Evolutionary conservation across 2,797 vertebrate genomes (phyloP), one percentile per base, ranked within the genome.

Genomic region (Smutsia temminckii): DNA sequence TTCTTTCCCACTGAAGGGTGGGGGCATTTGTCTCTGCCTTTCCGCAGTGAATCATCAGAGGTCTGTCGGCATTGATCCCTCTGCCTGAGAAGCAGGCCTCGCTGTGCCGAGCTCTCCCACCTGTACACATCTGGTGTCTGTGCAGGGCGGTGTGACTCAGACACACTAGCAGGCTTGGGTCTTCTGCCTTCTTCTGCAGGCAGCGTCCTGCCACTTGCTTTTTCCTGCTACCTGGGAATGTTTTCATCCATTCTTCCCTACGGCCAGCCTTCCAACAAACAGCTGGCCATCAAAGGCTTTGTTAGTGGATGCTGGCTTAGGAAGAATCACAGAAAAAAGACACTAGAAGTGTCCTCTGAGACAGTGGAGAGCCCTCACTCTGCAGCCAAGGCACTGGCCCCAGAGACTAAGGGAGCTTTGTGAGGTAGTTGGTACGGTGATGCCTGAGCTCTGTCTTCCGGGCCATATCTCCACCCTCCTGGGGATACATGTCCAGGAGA

Each of bases 361-460:
- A 21, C 14, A 23, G 18, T 72, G 16, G 10, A 25, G 4, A 16
- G 7, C 29, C 25, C 12, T 7, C 0, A 4, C 11, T 46, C 63
- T 80, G 75, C n/a, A 29, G 8, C 13, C 32, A 27, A 42, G 66
- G 59, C 79, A 17, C 18, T 0, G 17, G 29, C 9, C n/a, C 9
- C 9, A 4, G 2, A 13, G 4, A 63, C 11, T 12, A 8, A 37
- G 86, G 40, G 32, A 11, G 8, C 8, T 34, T 37, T 27, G 4
- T 0, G 20, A 63, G 55, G 21, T 21, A 17, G 25, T 9, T 3
- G 20, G 16, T 20, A 12, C 32, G 25, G 32, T 21, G 61, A 92
- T 1, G 21, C 57, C 17, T 13, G 0, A 3, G 20, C 3, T 40
- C 5, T 0, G 0, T 12, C 8, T 34, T 40, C 59, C 18, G 13